Conservation (phyloP, 1,140 invertebrate species). For the Cotesia glomerata region DNA sequence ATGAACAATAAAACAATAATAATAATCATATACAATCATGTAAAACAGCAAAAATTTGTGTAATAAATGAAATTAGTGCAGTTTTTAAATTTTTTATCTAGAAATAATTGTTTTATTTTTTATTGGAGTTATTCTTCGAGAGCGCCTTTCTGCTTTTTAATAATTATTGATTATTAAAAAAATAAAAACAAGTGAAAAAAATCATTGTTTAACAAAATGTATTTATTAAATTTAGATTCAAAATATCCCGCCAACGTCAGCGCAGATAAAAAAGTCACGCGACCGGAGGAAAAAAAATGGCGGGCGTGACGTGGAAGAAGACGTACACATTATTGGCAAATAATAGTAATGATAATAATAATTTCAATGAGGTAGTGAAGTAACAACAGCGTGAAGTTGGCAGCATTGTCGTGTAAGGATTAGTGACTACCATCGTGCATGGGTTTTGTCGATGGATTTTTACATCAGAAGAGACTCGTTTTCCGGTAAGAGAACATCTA, state of each 20-base stretch:
- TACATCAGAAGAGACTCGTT: conserved; percentile 9
- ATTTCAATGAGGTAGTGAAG: neutral
- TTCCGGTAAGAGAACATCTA: conserved; percentile 2
- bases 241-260: neutral
- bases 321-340: neutral
- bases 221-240: neutral
- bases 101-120: neutral
- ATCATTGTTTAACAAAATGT: too few relatives aligned
- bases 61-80: neutral
- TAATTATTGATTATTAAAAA: too few relatives aligned
- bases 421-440: conserved; percentile 16
- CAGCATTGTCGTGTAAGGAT: conserved; percentile 13
- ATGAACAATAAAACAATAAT: neutral
- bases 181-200: too few relatives aligned
- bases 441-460: conserved; percentile 19
- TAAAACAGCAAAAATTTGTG: neutral
- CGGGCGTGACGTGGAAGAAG: neutral
- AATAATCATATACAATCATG: neutral
- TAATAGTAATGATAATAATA: too few relatives aligned
- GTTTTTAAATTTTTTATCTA: neutral
- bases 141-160: too few relatives aligned
- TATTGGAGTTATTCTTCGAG: too few relatives aligned
- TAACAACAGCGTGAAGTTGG: conserved; percentile 11
- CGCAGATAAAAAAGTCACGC: neutral
- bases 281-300: neutral